Base-by-base conservation (phyloP, 2,888 invertebrate species). In the Clanis bilineata region DNA sequence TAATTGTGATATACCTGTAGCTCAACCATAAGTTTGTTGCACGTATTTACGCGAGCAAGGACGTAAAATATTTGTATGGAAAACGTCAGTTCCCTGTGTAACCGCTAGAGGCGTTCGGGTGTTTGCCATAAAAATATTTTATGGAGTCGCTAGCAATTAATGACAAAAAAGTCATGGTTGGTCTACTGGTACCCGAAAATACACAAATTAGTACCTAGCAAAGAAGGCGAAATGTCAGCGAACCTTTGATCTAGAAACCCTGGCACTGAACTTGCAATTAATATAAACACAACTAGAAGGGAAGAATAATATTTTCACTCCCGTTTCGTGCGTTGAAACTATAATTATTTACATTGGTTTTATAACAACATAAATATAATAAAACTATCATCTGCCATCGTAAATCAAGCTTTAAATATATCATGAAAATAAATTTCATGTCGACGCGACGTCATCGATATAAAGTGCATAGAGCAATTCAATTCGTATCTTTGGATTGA, bases 361-460 rank as follows among this genome's bases (percentile, higher is more conserved):
- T 18, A 51, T 12, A 51, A 51, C 32, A 51, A 28, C 51, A 32
- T 32, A 51, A 51, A 32, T 51, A 51, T 51, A 21, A 51, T 51
- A 51, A 51, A 51, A 51, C 51, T 51, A 51, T 32, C 51, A 32
- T 28, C 51, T 10, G 18, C n/a, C 12, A 9, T 18, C 32, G 12
- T 51, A 51, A 51, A 51, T 51, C 51, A 47, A 2, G 3, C 51
- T 51, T 44, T 51, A 5, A 51, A 51, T 18, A 15, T 47, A 15
- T 15, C 6, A 28, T 15, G 51, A 4, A 32, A 28, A 28, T 47
- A 25, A 47, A 1, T 28, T 51, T 32, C 28, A n/a, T n/a, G n/a
- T n/a, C n/a, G n/a, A n/a, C 51, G 28, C n/a, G 2, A 25, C 28
- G 47, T 28, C 15, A n/a, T 9, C 7, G 22, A 21, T 51, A 10